phyloP scores from a whole-genome alignment of 1,140 invertebrate species.

The Ephestia elutella region DNA sequence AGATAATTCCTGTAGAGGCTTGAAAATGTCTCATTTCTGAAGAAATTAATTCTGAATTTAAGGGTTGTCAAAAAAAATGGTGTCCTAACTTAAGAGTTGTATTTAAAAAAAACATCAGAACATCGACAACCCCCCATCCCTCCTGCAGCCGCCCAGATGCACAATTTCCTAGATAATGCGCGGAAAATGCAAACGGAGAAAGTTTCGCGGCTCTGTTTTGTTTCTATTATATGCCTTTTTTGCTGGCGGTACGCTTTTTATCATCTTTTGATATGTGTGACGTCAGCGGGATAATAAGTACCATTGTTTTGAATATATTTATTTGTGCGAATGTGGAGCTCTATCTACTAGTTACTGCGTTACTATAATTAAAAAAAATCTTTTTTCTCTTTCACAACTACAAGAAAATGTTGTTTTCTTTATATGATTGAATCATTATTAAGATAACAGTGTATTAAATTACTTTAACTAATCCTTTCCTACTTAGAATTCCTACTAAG shows the following conservation, averaged over 20 bases:
- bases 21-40: no score
- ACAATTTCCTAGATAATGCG: constrained; percentile 55
- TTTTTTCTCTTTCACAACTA: no score
- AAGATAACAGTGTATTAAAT: no score
- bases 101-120: not conserved
- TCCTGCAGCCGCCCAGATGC: constrained; percentile 31
- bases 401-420: no score
- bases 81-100: no score
- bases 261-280: constrained; percentile 21
- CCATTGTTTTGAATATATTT: constrained; percentile 44
- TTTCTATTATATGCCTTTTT: constrained; percentile 62
- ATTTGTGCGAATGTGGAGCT: not conserved
- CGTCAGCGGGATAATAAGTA: constrained; percentile 11
- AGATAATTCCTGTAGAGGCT: no score
- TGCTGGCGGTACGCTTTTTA: constrained; percentile 33
- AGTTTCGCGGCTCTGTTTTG: constrained; percentile 56
- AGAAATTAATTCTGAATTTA: no score
- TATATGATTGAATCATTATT: no score
- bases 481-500: no score
- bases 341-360: not conserved
- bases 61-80: no score
- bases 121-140: not conserved
- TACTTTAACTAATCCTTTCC: no score
- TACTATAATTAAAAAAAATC: no score
- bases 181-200: constrained; percentile 52